Conservation (phyloP, 2,888 invertebrate genomes). For the Ochropacha duplaris region DNA sequence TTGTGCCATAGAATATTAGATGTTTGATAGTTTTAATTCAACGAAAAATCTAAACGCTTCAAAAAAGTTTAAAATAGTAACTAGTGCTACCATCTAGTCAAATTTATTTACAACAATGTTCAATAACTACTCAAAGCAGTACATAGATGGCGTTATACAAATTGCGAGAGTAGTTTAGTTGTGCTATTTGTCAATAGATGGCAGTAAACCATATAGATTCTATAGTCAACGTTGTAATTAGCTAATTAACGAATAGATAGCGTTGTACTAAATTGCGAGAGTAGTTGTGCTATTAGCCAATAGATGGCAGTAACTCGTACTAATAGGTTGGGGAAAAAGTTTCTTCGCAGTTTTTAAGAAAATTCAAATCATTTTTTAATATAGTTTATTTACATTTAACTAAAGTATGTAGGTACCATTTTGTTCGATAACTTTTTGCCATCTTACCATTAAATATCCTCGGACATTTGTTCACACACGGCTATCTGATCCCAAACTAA, state of each 20-base stretch:
- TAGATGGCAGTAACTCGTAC: neutral
- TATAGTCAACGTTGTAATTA: too few species aligned
- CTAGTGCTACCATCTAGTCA: neutral
- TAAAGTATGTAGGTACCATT: too few species aligned
- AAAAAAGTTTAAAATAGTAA: neutral
- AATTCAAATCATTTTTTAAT: too few species aligned
- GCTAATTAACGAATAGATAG: too few species aligned
- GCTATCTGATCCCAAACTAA: too few species aligned
- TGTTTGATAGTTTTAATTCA: slow-evolving; percentile 8
- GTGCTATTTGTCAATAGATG: neutral
- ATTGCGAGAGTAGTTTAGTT: neutral
- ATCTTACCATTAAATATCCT: too few species aligned
- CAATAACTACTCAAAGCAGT: neutral
- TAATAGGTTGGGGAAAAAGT: too few species aligned
- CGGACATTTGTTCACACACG: too few species aligned
- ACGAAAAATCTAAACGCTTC: neutral
- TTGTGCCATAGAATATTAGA: slow-evolving; percentile 5
- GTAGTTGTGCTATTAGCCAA: neutral
- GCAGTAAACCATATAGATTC: too few species aligned
- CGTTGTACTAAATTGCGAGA: neutral
- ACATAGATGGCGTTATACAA: neutral
- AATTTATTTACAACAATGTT: neutral
- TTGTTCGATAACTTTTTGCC: too few species aligned
- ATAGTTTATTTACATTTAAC: too few species aligned
- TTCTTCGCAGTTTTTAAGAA: too few species aligned